phyloP scores from a whole-genome alignment of 37 sponge, comb jelly and placozoan species.

The Chondrilla cf. caribensis region DNA sequence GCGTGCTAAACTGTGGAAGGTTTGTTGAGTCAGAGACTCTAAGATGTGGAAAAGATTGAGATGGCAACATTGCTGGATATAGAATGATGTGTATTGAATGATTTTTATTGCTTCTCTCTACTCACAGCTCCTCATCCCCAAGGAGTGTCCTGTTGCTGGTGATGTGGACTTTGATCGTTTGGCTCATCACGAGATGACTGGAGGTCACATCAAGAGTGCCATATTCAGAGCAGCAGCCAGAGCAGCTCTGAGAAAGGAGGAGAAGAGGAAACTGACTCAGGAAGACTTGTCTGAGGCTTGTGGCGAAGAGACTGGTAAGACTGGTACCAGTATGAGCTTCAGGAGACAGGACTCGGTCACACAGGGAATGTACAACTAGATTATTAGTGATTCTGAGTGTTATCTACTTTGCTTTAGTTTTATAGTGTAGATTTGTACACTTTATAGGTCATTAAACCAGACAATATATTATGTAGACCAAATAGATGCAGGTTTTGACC shows the following conservation, averaged over 20 bases:
- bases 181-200: constrained; percentile 67
- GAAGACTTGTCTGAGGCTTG: constrained; percentile 65
- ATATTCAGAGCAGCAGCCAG: constrained; percentile 70
- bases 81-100: no score
- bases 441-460: no score
- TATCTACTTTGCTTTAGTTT: no score
- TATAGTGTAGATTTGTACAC: no score
- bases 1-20: constrained; percentile 73
- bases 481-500: no score
- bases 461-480: no score
- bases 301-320: constrained; percentile 61
- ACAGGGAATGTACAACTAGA: constrained; percentile 58
- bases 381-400: no score
- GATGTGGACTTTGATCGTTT: constrained; percentile 66
- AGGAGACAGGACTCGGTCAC: constrained; percentile 53
- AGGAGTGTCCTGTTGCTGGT: constrained; percentile 64
- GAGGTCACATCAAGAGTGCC: constrained; percentile 71
- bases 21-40: no score
- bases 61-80: no score
- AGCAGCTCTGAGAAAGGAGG: constrained; percentile 61
- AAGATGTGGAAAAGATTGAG: no score
- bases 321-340: constrained; percentile 52
- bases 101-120: no score
- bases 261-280: constrained; percentile 44
- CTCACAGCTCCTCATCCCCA: constrained; percentile 61